Evolutionary conservation across 2,113 vertebrate species (phyloP), one percentile per base, ranked within the genome.

Genomic region (Apistogramma diplotaenia): DNA sequence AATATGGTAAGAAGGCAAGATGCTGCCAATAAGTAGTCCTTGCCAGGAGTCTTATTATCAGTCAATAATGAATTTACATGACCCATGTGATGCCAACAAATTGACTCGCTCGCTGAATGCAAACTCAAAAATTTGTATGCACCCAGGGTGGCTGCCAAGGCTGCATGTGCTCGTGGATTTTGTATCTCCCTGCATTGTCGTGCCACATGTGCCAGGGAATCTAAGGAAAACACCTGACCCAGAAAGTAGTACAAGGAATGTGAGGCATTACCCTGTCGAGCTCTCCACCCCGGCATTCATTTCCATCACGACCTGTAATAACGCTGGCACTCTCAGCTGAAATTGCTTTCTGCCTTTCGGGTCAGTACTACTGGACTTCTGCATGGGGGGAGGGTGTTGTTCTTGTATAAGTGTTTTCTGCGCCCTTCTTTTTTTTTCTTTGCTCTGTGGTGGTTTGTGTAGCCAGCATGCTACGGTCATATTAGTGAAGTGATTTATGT

Each of bases 401-500:
- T 85, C 85, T 77, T 8, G 2, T 67, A 55, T 53, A 81, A 83
- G 87, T 81, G 82, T 78, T 89, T 88, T 78, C 49, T n/a, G 72
- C 54, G 33, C 12, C 31, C 33, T 21, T 55, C n/a, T 67, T 29
- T 25, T 40, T 67, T 49, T 49, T 49, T 16, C 6, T 18, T 49
- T 49, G 11, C 25, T 51, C n/a, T 87, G 77, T 78, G 75, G 79
- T 91, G 37, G 76, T 77, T 83, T 78, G 91, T 89, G 92, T 93
- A 84, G 61, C 87, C 91, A 91, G 90, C 89, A 92, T 89, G 84
- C 88, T 93, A 82, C 78, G 79, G 73, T 89, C 93, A 89, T 93
- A 91, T 95, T 94, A 94, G 81, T 59, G 88, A 94, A 91, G 83
- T 93, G 94, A 96, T 95, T 96, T 95, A 94, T 87, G 92, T 84